Conservation (phyloP, 2,888 invertebrate genomes). For the Omphaloscelis lunosa region DNA sequence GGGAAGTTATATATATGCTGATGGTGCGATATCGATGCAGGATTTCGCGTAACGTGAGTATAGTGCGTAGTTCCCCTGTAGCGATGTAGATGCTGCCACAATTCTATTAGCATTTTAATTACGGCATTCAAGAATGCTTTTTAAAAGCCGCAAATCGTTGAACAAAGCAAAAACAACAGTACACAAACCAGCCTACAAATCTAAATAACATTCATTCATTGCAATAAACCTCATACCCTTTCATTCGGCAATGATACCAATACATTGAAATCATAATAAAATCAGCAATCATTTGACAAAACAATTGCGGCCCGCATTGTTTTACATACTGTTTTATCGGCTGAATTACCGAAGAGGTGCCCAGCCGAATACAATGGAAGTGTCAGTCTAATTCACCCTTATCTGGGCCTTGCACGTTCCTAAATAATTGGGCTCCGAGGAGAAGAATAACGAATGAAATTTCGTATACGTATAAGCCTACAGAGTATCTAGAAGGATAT, state of each 20-base stretch:
- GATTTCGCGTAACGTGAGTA: no score
- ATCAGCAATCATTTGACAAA: constrained; percentile 70
- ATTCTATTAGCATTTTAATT: neutral
- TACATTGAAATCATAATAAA: constrained; percentile 72
- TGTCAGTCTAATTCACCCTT: constrained; percentile 71
- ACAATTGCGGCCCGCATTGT: constrained; percentile 75
- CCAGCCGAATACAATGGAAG: constrained; percentile 76
- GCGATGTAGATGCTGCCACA: no score
- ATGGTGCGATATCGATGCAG: no score
- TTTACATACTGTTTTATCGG: constrained; percentile 72
- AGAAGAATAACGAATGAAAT: constrained; percentile 42
- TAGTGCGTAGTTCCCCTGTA: no score
- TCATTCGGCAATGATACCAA: constrained; percentile 47
- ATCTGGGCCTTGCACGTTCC: constrained; percentile 53
- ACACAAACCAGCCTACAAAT: neutral
- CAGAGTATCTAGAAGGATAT: constrained; percentile 18
- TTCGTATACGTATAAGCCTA: constrained; percentile 11
- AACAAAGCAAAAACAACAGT: neutral
- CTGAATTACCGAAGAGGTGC: constrained; percentile 70
- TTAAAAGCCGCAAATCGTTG: neutral
- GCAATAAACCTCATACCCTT: constrained; percentile 40
- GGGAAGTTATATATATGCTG: no score
- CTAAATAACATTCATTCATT: neutral
- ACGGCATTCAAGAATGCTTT: neutral
- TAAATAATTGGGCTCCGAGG: constrained; percentile 54